Evolutionary conservation across 1,140 invertebrate species (phyloP).

Genomic region (Drosophila rufa): DNA sequence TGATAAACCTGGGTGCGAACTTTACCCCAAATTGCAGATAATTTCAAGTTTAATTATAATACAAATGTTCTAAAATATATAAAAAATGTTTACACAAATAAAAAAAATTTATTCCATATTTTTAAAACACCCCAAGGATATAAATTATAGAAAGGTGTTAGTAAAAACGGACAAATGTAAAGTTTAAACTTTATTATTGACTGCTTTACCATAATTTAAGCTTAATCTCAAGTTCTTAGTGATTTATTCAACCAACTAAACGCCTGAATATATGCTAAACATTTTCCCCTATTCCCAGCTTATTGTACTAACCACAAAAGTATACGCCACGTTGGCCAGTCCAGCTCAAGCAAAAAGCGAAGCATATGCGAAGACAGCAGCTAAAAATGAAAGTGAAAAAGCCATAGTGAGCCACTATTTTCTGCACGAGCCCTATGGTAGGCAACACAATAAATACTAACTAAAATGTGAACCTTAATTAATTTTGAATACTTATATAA

Average conservation of each 20-base stretch:
- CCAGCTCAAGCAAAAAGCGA: slow-evolving; percentile 28
- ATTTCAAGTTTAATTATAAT: background rate
- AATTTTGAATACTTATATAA: background rate
- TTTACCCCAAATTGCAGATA: no score
- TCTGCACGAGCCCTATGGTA: slow-evolving; percentile 75
- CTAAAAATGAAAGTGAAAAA: slow-evolving; percentile 23
- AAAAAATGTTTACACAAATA: background rate
- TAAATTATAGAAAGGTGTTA: background rate
- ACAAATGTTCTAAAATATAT: background rate
- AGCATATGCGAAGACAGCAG: slow-evolving; percentile 40
- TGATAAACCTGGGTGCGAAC: no score
- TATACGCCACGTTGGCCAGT: slow-evolving; percentile 56
- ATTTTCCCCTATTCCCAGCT: slow-evolving; percentile 22
- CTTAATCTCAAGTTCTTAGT: background rate
- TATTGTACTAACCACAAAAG: slow-evolving; percentile 65
- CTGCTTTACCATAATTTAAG: background rate
- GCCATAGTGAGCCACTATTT: slow-evolving; percentile 69
- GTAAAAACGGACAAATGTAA: background rate
- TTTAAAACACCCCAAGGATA: background rate
- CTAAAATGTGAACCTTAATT: background rate
- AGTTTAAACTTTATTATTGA: background rate
- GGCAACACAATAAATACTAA: slow-evolving; percentile 3
- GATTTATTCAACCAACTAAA: background rate
- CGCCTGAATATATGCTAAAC: slow-evolving; percentile 12
- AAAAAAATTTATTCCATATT: no score